Evolutionary conservation across 2,797 vertebrate genomes (phyloP).

Genomic region (Melanotaenia trifasciata): DNA sequence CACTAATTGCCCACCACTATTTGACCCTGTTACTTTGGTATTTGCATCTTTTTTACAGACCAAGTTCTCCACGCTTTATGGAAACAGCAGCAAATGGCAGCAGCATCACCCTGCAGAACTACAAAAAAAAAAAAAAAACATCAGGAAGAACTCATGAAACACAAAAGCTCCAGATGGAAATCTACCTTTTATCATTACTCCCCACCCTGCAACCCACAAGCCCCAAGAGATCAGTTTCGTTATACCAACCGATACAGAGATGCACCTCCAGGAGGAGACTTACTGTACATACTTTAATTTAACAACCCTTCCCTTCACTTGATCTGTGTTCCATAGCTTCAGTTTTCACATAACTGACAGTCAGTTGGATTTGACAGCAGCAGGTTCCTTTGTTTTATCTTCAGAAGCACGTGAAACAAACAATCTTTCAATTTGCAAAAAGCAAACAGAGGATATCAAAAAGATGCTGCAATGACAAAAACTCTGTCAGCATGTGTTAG

Average conservation of each 20-base stretch:
- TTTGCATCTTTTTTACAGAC: neutral
- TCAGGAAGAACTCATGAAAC: neutral
- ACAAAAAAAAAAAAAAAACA: neutral
- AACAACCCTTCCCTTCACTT: neutral
- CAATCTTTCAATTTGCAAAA: conserved; percentile 4
- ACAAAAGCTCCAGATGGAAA: neutral
- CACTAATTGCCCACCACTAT: no score
- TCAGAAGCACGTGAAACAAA: conserved; percentile 16
- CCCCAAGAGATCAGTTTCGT: no score
- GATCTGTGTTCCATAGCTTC: neutral
- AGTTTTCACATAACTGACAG: neutral
- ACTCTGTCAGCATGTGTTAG: neutral
- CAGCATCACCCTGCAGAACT: neutral
- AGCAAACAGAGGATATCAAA: conserved; percentile 21
- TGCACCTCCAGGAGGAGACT: neutral
- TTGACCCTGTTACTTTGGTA: no score
- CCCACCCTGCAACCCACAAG: no score
- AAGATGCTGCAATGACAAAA: conserved; percentile 6
- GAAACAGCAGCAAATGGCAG: neutral
- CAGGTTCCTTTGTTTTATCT: conserved; percentile 16
- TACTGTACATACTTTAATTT: neutral
- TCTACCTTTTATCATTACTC: neutral
- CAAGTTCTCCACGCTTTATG: neutral
- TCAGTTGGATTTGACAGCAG: conserved; percentile 16
- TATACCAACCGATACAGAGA: neutral